Base-by-base conservation (phyloP, 2,113 vertebrate species). In the Circaetus gallicus region DNA sequence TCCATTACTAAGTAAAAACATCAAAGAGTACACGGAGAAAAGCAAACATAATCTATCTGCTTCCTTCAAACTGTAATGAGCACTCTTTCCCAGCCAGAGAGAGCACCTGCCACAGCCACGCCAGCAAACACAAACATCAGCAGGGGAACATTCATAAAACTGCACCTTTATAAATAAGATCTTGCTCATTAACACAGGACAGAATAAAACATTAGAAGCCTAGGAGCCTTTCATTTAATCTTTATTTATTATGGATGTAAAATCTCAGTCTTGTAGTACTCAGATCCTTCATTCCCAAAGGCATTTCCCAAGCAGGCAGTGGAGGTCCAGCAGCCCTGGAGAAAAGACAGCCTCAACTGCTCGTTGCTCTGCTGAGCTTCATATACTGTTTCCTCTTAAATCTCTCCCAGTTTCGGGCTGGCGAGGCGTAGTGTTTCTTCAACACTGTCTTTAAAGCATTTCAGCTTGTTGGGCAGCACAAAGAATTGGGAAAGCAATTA, bases 91-190 rank as follows among this genome's bases (percentile, higher is more conserved):
- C 6, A 9, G 49, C 11, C 3, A 1, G 72, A 59, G 22, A 82
- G n/a, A 9, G 10, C 0, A 0, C 42, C 63, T 91, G 63, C 72
- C 77, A 43, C 1, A 0, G 31, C 31, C 72, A 78, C 4, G 0
- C 29, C 53, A 77, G 53, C 38, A 83, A 84, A 89, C 50, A 84
- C 1, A 3, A 92, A 56, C 45, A 34, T 61, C 69, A 71, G 47
- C 47, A 49, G 36, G n/a, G 38, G 29, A 86, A 40, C n/a, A 16
- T 29, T 55, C 50, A 31, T 20, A 88, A 89, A 70, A 42, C 45
- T 38, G 42, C 59, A 74, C 56, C 76, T 89, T 78, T 73, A 42
- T 28, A 74, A 77, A 66, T 28, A 43, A 71, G 47, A 45, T 42
- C 29, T 71, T 59, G 52, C 34, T 74, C 47, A 66, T 91, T 86